Evolutionary conservation across 2,888 invertebrate species (phyloP), one percentile per base, ranked within the genome.

Genomic region (Lapara coniferarum): DNA sequence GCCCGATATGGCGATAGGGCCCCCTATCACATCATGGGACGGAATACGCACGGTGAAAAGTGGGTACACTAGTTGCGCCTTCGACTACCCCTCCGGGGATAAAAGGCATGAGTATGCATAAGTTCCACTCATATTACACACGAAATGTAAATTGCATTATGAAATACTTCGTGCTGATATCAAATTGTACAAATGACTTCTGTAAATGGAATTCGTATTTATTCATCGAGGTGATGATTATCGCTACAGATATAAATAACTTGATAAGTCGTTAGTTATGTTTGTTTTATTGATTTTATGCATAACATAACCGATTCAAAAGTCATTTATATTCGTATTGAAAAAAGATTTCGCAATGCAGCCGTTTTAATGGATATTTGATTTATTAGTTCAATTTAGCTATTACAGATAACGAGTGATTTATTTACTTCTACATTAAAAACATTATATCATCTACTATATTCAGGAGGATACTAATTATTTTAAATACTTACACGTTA

Each of bases 171-270:
- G 53, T 10, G 10, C 16, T 19, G 55, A 7, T 55, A 19, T 55
- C 19, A 16, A 49, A 16, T 49, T 44, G 19, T 49, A 46, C 16
- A 63, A 46, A 46, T 63, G 63, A 63, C 63, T 63, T 63, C 63
- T 63, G 63, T 49, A 63, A 63, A 46, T 46, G 49, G 63, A 63
- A 63, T 63, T 3, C 6, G 12, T 46, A 16, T 44, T 55, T 55
- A 55, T 37, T 57, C 25, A 46, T 46, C 4, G 12, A 16, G 12
- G 16, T 19, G 12, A 46, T 19, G 63, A 63, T 63, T 63, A 63
- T 63, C 63, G 10, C 13, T n/a, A 8, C 25, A 19, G 63, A 63
- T 63, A 59, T 55, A 19, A 56, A 25, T 56, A 59, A 16, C 16
- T 7, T 12, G 46, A 63, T 63, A 49, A 49, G 16, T 55, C 2